Evolutionary conservation across 2,888 invertebrate genomes (phyloP).

Genomic region (Apamea sordens): DNA sequence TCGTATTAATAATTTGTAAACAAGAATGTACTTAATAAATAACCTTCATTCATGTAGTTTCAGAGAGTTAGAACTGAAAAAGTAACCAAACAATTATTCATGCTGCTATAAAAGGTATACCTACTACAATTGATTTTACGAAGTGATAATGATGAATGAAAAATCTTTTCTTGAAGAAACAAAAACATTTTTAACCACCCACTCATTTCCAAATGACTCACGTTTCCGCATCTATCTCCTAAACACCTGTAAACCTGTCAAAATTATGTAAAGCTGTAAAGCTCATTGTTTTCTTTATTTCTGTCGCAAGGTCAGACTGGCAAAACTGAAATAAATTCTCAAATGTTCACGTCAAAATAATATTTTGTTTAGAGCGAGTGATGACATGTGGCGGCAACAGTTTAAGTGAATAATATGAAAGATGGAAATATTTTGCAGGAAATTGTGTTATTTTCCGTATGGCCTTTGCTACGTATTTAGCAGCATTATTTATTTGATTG

Average conservation of each 20-base stretch:
- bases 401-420: conserved; percentile 38
- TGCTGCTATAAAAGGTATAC: background rate
- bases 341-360: conserved; percentile 64
- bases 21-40: background rate
- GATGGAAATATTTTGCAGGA: conserved; percentile 52
- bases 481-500: background rate
- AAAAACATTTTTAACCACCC: conserved; percentile 11
- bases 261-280: conserved; percentile 58
- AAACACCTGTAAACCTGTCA: conserved; percentile 67
- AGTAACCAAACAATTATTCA: background rate
- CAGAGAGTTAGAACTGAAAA: background rate
- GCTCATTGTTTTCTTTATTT: conserved; percentile 71
- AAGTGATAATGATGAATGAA: conserved; percentile 39
- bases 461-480: background rate
- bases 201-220: conserved; percentile 53
- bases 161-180: conserved; percentile 3
- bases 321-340: conserved; percentile 64
- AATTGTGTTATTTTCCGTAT: conserved; percentile 31
- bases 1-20: background rate
- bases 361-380: conserved; percentile 55
- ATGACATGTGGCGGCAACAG: conserved; percentile 52
- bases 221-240: conserved; percentile 59
- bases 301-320: conserved; percentile 64
- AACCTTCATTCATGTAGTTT: no score
- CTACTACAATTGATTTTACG: background rate